Percentiles rank a stretch among this genome's conserved stretches.
These are phyloP conservation scores for Coilia nasus DNA, from an alignment of 2,797 vertebrate genomes.

Conservation along the genomic window DNA sequence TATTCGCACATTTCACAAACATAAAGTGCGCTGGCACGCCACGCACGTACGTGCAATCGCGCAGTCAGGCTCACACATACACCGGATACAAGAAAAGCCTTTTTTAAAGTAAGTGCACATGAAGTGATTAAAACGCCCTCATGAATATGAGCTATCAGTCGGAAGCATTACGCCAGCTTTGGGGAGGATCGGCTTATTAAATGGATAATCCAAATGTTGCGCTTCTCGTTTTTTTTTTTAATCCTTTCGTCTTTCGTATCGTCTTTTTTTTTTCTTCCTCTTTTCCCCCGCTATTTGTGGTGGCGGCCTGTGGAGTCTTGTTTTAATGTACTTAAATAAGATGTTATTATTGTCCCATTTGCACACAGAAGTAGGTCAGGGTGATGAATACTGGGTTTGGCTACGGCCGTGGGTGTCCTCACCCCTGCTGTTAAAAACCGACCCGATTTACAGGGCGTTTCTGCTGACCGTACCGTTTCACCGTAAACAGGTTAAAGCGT, in stretches of 20 bases:
- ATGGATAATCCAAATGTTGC: constrained; percentile 24
- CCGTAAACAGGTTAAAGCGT: neutral
- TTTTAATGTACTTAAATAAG: constrained; percentile 22
- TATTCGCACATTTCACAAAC: neutral
- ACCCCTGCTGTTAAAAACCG: neutral
- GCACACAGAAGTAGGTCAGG: neutral
- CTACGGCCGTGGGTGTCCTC: neutral
- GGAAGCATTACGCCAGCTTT: constrained; percentile 6
- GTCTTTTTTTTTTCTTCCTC: neutral
- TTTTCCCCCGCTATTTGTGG: neutral
- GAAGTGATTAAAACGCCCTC: constrained; percentile 2
- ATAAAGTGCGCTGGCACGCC: neutral
- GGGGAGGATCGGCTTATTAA: constrained; percentile 22
- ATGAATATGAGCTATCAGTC: constrained; percentile 3
- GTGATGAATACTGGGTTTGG: neutral
- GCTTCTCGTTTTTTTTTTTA: neutral
- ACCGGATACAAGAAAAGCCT: neutral
- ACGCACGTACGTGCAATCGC: too few species aligned
- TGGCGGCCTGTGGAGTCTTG: neutral
- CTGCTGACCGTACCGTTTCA: neutral
- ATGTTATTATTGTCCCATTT: neutral
- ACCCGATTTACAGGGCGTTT: neutral
- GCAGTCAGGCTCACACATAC: too few species aligned
- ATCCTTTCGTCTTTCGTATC: neutral
- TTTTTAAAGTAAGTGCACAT: constrained; percentile 11